These are phyloP conservation scores for Akabosia matsudoensis DNA, from an alignment of 1,140 invertebrate genomes.

Conservation along the genomic window DNA sequence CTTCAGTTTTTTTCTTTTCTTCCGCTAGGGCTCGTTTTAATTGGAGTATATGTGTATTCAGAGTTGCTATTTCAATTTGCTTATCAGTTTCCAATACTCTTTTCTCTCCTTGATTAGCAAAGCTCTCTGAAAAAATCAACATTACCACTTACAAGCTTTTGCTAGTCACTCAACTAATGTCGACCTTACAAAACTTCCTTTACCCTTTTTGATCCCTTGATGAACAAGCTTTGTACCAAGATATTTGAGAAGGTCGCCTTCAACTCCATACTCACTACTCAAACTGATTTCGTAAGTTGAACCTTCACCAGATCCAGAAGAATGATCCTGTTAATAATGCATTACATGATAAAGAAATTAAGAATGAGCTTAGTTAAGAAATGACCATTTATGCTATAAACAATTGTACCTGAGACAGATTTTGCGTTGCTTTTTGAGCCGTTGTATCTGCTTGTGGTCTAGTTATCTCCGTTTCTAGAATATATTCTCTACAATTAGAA, in stretches of 20 bases:
- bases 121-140: background rate
- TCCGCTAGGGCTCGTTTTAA: background rate
- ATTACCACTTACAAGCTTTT: too few relatives aligned
- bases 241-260: slow-evolving; percentile 4
- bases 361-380: too few relatives aligned
- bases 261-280: background rate
- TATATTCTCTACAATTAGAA: too few relatives aligned
- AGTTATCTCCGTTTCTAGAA: too few relatives aligned
- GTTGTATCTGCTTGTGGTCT: background rate
- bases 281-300: background rate
- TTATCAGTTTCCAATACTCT: background rate
- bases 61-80: slow-evolving; percentile 4
- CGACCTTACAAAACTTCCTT: too few relatives aligned
- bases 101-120: background rate
- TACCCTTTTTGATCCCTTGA: too few relatives aligned
- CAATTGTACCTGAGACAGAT: too few relatives aligned
- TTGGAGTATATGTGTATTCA: background rate
- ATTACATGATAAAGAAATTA: too few relatives aligned
- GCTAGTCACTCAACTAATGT: too few relatives aligned
- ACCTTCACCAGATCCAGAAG: background rate
- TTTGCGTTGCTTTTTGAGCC: too few relatives aligned
- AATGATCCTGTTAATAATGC: background rate
- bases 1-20: background rate
- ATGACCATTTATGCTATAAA: too few relatives aligned
- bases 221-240: background rate